phyloP scores from a whole-genome alignment of 2,888 invertebrate species.

The Escarpia spicata region DNA sequence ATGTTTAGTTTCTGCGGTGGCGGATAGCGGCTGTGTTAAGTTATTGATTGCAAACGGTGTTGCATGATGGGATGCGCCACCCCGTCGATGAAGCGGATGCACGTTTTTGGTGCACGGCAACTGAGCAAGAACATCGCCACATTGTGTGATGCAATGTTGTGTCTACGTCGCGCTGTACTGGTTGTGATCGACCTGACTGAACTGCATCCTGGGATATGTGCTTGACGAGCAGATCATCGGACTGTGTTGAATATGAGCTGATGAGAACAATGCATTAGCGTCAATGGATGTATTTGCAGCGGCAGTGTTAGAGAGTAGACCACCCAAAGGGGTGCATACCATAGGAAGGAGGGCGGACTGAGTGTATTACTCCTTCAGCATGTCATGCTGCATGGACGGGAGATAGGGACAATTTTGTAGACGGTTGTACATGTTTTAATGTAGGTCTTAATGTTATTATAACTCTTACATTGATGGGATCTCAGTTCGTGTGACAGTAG shows the following conservation, averaged over 20 bases:
- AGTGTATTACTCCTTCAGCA: not conserved
- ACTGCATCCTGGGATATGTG: not conserved
- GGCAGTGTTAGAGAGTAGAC: not conserved
- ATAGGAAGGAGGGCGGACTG: not conserved
- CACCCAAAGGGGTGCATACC: not conserved
- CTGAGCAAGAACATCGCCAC: not conserved
- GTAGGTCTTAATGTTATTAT: not conserved
- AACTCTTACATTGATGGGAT: not conserved
- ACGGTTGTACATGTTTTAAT: not conserved
- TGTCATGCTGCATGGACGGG: not conserved
- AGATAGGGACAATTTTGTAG: constrained; percentile 2
- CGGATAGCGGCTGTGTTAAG: too few species aligned
- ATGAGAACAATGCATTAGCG: not conserved
- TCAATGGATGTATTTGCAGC: not conserved
- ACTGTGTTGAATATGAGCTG: not conserved
- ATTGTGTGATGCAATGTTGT: not conserved
- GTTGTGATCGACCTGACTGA: not conserved
- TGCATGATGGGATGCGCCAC: not conserved
- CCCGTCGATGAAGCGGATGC: not conserved
- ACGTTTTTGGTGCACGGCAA: not conserved
- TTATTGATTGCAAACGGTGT: not conserved
- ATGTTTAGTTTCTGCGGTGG: not conserved
- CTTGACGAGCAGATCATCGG: not conserved
- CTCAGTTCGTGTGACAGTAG: not conserved
- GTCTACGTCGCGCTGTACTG: not conserved